Percentiles rank a stretch among this genome's conserved stretches.
phyloP scores from a whole-genome alignment of 2,113 vertebrate genomes.

The Corydoras sp. region DNA sequence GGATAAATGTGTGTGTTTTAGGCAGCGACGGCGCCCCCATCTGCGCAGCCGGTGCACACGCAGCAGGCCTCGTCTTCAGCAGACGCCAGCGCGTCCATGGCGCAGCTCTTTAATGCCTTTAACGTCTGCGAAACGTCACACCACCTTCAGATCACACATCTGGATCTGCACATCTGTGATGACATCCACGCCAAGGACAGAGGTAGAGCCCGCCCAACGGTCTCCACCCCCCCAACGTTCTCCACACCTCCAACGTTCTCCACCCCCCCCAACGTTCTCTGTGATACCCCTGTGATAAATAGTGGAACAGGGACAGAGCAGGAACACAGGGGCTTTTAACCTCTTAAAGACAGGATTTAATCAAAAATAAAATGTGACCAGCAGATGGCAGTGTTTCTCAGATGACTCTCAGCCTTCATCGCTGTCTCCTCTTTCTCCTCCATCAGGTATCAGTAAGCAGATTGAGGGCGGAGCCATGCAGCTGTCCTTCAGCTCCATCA shows the following conservation, averaged over 20 bases:
- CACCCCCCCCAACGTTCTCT: background rate
- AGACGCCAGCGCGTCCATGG: conserved; percentile 81
- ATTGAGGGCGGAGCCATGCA: conserved; percentile 95
- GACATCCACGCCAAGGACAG: conserved; percentile 89
- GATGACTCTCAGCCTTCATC: background rate
- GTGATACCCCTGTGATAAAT: no score
- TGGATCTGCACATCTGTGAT: conserved; percentile 96
- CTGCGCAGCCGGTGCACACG: conserved; percentile 76
- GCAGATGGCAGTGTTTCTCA: no score
- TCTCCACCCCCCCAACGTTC: no score
- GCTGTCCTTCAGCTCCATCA: conserved; percentile 88
- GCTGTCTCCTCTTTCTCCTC: background rate
- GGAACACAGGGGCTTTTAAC: no score
- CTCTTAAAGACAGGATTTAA: no score
- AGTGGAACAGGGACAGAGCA: no score
- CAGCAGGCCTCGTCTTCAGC: conserved; percentile 64
- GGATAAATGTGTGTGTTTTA: conserved; percentile 43
- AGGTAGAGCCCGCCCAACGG: conserved; percentile 63
- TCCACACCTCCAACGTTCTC: no score
- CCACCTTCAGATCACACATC: conserved; percentile 91
- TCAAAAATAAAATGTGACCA: no score
- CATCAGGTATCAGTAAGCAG: conserved; percentile 75
- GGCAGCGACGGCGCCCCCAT: conserved; percentile 68
- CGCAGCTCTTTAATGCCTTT: conserved; percentile 79
- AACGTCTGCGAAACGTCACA: conserved; percentile 96